These are phyloP conservation scores for Melanitta fusca DNA, from an alignment of 2,797 vertebrate genomes.

Conservation along the genomic window DNA sequence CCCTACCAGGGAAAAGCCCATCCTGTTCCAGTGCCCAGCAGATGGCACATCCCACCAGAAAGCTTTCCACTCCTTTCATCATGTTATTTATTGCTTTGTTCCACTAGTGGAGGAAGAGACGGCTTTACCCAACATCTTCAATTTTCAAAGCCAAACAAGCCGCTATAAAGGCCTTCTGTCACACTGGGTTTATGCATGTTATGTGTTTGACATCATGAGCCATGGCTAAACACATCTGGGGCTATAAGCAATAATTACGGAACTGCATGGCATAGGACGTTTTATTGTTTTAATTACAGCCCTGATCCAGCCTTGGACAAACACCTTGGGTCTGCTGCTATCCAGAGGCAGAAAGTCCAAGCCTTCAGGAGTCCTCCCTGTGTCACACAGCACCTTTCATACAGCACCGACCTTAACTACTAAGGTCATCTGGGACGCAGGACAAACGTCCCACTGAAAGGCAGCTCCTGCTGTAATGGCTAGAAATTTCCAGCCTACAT, in stretches of 20 bases:
- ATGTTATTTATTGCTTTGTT: conserved; percentile 14
- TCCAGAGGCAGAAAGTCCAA: not conserved
- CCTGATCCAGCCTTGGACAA: not conserved
- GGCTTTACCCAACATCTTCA: conserved; percentile 43
- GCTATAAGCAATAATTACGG: not conserved
- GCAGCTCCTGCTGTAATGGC: not conserved
- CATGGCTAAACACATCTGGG: not conserved
- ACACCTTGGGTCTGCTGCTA: not conserved
- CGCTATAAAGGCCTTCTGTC: not conserved
- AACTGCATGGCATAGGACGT: not conserved
- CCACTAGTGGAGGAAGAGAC: not conserved
- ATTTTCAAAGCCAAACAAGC: conserved; percentile 15
- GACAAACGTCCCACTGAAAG: not conserved
- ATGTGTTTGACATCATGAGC: not conserved
- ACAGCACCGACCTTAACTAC: not conserved
- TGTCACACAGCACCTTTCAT: not conserved
- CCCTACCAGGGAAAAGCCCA: not conserved
- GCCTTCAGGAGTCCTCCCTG: not conserved
- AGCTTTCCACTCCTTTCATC: conserved; percentile 39
- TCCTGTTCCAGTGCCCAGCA: not conserved
- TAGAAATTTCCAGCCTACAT: not conserved
- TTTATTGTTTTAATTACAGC: not conserved
- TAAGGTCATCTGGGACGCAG: not conserved
- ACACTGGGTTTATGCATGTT: not conserved
- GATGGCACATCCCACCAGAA: not conserved